Evolutionary conservation across 2,797 vertebrate genomes (phyloP).

Genomic region (Microctenopoma stevenorrisi): DNA sequence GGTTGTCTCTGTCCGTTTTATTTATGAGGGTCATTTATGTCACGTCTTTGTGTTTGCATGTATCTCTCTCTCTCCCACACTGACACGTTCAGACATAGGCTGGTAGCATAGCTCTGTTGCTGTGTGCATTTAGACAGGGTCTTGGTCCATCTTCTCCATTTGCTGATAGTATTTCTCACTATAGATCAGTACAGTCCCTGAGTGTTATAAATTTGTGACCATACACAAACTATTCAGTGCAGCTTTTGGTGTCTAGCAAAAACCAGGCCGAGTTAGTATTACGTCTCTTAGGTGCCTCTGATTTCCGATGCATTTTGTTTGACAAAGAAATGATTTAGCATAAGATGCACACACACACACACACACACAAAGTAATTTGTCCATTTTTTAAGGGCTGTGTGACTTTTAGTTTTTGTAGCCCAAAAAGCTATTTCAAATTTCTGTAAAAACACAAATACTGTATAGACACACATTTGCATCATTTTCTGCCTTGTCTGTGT

Average conservation of each 20-base stretch:
- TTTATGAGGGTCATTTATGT: constrained; percentile 38
- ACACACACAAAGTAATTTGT: no score
- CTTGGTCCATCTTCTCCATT: no score
- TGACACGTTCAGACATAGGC: background rate
- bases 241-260: no score
- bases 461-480: constrained; percentile 23
- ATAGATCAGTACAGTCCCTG: no score
- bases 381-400: background rate
- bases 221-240: no score
- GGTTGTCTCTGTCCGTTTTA: constrained; percentile 32
- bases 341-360: no score
- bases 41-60: constrained; percentile 21
- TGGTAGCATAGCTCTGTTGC: background rate
- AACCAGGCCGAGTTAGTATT: no score
- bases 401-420: background rate
- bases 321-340: no score
- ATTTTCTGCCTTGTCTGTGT: constrained; percentile 6
- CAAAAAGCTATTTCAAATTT: background rate
- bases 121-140: background rate
- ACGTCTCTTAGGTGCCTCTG: no score
- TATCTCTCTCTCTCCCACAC: constrained; percentile 3
- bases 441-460: background rate
- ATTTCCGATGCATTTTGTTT: no score
- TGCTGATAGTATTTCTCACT: no score
- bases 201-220: no score